Evolutionary conservation across 1,140 invertebrate genomes (phyloP).

Genomic region (Asbolus verrucosus): DNA sequence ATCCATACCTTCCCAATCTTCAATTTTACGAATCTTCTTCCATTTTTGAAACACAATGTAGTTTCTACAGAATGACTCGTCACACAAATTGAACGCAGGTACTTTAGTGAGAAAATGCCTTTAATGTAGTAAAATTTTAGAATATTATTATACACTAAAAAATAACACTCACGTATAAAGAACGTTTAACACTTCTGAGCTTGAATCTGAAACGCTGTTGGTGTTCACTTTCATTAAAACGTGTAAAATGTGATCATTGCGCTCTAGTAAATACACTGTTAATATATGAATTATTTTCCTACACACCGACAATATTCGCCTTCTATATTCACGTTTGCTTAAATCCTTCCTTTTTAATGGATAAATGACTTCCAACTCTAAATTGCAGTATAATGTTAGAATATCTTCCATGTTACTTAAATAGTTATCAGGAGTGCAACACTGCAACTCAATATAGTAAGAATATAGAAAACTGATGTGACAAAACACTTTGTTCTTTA

Average conservation of each 20-base stretch:
- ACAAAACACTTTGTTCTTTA: constrained; percentile 16
- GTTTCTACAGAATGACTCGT: constrained; percentile 44
- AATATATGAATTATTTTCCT: constrained; percentile 34
- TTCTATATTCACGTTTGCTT: constrained; percentile 26
- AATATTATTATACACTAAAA: too few species aligned
- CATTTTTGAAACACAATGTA: constrained; percentile 50
- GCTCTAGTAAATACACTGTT: constrained; percentile 41
- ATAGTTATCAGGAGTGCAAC: constrained; percentile 44
- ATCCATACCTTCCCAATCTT: constrained; percentile 45
- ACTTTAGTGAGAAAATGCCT: constrained; percentile 41
- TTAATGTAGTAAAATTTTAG: constrained; percentile 14
- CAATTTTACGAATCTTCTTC: constrained; percentile 43
- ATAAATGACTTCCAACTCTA: constrained; percentile 34
- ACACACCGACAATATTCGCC: constrained; percentile 17
- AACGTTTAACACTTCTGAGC: constrained; percentile 40
- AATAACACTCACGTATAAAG: constrained; percentile 42
- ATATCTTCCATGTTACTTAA: constrained; percentile 50
- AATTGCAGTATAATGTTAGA: constrained; percentile 42
- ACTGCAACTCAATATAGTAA: constrained; percentile 44
- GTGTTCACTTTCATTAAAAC: constrained; percentile 48
- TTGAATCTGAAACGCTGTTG: constrained; percentile 23
- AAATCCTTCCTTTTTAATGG: constrained; percentile 31
- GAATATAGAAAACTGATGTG: constrained; percentile 42
- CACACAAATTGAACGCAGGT: constrained; percentile 37
- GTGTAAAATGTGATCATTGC: constrained; percentile 41